Base-by-base conservation (phyloP, 2,797 vertebrate genomes). In the Helicolenus hilgendorfi region DNA sequence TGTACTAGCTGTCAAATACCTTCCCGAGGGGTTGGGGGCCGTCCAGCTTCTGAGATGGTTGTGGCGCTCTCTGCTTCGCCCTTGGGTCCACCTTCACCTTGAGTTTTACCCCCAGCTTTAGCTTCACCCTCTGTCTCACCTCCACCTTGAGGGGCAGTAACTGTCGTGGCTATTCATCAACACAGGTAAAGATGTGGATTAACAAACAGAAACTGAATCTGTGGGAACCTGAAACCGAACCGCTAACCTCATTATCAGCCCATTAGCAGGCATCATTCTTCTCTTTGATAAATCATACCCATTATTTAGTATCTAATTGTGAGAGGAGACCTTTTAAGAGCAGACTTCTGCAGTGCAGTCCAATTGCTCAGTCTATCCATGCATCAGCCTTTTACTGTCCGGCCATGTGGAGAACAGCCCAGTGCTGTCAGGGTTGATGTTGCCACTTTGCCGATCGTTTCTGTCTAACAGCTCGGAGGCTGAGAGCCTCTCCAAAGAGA, bases 401-500 rank as follows among this genome's bases (percentile, higher is more conserved):
- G 94, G 92, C 94, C 92, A 92, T 91, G 94, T 92, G 94, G 91
- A 95, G 96, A 91, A 92, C 92, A 93, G 89, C 92, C 93, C 93
- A 86, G 87, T 79, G 92, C 96, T 95, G 95, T 96, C 95, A 94
- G 91, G 85, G 93, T 89, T 95, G 94, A 95, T 95, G 95, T 94
- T 94, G 95, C 96, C 95, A 96, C 95, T 96, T 96, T 96, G 95
- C 95, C 94, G 92, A 96, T 95, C 82, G 94, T 94, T 97, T 96
- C 93, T 95, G 93, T 96, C 95, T 96, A 96, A 96, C 95, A 95
- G 96, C 95, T 96, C 86, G 26, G 88, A 94, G 93, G 92, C 95
- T 94, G 93, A 92, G 94, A 96, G 96, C 90, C 84, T 96, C 95
- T 97, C 97, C 96, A 94, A 95, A 94, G 95, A 97, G 95, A 96